phyloP scores from a whole-genome alignment of 2,888 invertebrate genomes.

The Noctua pronuba region DNA sequence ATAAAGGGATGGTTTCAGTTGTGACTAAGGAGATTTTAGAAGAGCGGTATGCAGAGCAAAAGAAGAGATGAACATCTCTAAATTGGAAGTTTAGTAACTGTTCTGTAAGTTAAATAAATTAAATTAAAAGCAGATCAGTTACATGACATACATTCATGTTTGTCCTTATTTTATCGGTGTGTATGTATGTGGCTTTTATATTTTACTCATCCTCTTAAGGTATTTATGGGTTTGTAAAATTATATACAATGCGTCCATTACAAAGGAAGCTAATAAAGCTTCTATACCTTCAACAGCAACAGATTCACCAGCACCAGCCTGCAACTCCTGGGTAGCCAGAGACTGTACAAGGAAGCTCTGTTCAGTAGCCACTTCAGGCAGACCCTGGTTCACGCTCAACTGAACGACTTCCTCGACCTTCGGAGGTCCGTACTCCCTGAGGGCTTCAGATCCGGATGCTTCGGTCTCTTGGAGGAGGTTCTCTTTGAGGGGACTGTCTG shows the following conservation, averaged over 20 bases:
- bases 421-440: slow-evolving; percentile 88
- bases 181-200: not conserved
- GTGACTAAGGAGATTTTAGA: not conserved
- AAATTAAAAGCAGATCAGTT: not conserved
- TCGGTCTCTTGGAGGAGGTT: slow-evolving; percentile 81
- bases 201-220: not conserved
- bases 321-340: slow-evolving; percentile 63
- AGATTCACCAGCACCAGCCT: slow-evolving; percentile 50
- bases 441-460: slow-evolving; percentile 87
- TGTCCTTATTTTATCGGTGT: not conserved
- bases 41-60: not conserved
- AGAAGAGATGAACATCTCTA: not conserved
- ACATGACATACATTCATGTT: not conserved
- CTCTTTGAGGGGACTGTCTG: slow-evolving; percentile 83
- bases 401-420: slow-evolving; percentile 75
- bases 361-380: slow-evolving; percentile 81
- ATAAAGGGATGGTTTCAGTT: not conserved
- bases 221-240: not conserved
- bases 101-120: not conserved
- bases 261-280: not conserved
- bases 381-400: slow-evolving; percentile 76
- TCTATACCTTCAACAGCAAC: slow-evolving; percentile 63
- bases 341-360: slow-evolving; percentile 75
- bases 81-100: no score
- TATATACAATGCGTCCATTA: not conserved